These are phyloP conservation scores for Cynocephalus volans DNA, from an alignment of 2,113 vertebrate species.

Conservation along the genomic window DNA sequence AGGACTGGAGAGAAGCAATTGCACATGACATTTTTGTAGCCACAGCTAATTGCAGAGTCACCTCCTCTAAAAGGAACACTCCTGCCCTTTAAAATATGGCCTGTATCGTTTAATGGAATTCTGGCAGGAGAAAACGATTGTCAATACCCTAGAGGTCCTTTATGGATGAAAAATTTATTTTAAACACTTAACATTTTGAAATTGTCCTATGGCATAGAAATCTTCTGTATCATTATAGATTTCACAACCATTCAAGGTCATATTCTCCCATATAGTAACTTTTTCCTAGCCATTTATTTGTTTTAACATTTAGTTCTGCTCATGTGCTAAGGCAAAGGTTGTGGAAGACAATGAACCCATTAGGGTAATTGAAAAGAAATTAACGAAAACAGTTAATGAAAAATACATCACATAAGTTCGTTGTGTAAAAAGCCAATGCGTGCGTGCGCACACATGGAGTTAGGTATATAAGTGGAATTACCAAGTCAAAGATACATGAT, in stretches of 20 bases:
- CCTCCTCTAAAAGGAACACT: constrained; percentile 38
- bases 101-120: constrained; percentile 62
- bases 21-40: background rate
- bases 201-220: constrained; percentile 59
- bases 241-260: constrained; percentile 67
- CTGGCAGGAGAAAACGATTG: constrained; percentile 53
- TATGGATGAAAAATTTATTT: constrained; percentile 78
- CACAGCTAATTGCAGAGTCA: constrained; percentile 11
- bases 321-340: constrained; percentile 71
- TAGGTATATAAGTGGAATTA: background rate
- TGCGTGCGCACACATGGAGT: background rate
- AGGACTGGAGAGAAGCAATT: background rate
- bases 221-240: constrained; percentile 47
- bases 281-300: constrained; percentile 70
- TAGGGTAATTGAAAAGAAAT: constrained; percentile 72
- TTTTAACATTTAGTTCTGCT: constrained; percentile 74
- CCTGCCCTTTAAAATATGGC: constrained; percentile 30
- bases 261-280: constrained; percentile 68
- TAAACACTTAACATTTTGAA: constrained; percentile 63
- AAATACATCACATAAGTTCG: constrained; percentile 53
- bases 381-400: constrained; percentile 80
- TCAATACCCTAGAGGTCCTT: background rate
- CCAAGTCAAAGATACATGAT: background rate
- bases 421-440: background rate
- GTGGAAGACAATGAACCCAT: constrained; percentile 74